These are phyloP conservation scores for Brachirus orientalis DNA, from an alignment of 2,113 vertebrate species.

Conservation along the genomic window DNA sequence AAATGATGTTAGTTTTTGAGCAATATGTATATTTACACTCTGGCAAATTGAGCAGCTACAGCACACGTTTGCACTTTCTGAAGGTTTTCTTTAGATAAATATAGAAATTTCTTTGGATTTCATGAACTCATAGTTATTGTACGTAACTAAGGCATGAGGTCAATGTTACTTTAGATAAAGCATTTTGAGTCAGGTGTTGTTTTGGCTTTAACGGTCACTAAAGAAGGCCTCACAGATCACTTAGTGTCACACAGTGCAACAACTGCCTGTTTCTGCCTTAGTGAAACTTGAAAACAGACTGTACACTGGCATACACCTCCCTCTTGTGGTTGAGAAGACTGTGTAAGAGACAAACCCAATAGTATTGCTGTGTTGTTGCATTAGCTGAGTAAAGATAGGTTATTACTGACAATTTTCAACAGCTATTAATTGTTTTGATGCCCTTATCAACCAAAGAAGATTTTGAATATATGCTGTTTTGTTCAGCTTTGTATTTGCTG, in stretches of 20 bases:
- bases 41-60: not conserved
- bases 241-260: not conserved
- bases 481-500: no score
- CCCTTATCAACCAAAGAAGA: no score
- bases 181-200: slow-evolving; percentile 7
- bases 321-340: slow-evolving; percentile 45
- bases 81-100: not conserved
- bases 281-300: not conserved
- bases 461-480: no score
- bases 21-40: not conserved
- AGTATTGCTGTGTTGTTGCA: not conserved
- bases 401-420: no score
- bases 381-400: no score
- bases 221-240: not conserved
- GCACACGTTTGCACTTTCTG: not conserved
- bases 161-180: not conserved
- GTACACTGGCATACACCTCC: slow-evolving; percentile 21
- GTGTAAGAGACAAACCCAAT: not conserved
- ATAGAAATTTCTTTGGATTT: not conserved
- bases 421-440: no score
- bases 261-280: not conserved
- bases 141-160: not conserved
- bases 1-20: not conserved
- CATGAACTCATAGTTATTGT: not conserved
- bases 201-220: not conserved